Evolutionary conservation across 2,888 invertebrate genomes (phyloP), one percentile per base, ranked within the genome.

Genomic region (Drosophila flavopinicola): DNA sequence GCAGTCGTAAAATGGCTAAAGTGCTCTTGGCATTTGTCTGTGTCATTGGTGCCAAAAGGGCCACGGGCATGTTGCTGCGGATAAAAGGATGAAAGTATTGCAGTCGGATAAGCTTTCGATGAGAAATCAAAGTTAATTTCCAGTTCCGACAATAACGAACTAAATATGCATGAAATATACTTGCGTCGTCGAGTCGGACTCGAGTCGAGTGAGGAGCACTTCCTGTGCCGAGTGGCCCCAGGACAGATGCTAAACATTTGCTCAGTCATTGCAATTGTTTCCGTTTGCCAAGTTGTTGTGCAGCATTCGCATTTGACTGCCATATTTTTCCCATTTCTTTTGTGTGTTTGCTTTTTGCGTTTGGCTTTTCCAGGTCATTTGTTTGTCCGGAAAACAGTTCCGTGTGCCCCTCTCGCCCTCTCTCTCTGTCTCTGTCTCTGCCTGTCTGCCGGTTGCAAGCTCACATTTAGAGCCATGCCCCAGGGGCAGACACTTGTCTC

Each of bases 341-440:
- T 80, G 67, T 78, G 67, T 78, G 61, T 53, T 74, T 71, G 76
- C 73, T 71, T 83, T 85, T n/a, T n/a, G n/a, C 78, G 78, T 68
- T 85, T 82, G 80, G 80, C 87, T 87, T 80, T 80, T 80, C 87
- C 80, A 87, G 80, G 80, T 80, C 80, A 80, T 80, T 80, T 80
- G 80, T 66, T 78, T 73, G 64, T 53, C 84, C 84, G 79, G 84
- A 76, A 83, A 78, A 78, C 71, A 37, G 53, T 44, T 72, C 45
- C 53, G 49, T 61, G 38, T 41, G 49, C 61, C 6, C 11, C 39
- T 6, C 39, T 3, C 13, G 6, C 13, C 11, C 24, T 3, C 39
- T 4, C 24, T 23, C 20, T 4, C 11, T 9, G 5, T 6, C 48
- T 37, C 44, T n/a, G 10, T 6, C 39, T 25, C 29, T 33, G 44